Base-by-base conservation (phyloP, 2,797 vertebrate species). In the Lithobates sylvaticus region DNA sequence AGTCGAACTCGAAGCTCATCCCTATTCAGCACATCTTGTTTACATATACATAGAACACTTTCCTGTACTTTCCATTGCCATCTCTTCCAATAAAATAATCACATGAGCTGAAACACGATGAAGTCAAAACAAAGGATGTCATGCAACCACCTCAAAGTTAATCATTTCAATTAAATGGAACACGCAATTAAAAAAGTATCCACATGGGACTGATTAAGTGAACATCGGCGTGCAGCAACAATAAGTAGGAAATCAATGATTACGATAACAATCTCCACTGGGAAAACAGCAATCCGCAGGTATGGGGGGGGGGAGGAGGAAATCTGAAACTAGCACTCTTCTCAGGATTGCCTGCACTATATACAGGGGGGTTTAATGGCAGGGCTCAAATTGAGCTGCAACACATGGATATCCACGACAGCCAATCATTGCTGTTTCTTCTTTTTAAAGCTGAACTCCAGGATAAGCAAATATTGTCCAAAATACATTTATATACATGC, bases 111-210 rank as follows among this genome's bases (percentile, higher is more conserved):
- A 70, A 81, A 81, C 32, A 67, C 70, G 47, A 61, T 36, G 12
- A 39, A 74, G 71, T 44, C n/a, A 74, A 83, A 36, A 83, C 23
- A 73, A 83, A 54, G 13, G 26, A 72, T 44, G 78, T 67, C 65
- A 85, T 29, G 61, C 12, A 65, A 67, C 71, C 71, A 67, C 70
- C 70, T 85, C 71, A 73, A 80, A 85, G 67, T 75, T 85, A 85
- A 85, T 78, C 69, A 78, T 80, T 80, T 85, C 80, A 85, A 85
- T 85, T 73, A 85, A 79, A 68, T 26, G 77, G 84, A 85, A 85
- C 77, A 39, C 65, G 70, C 75, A 85, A 85, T 85, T 85, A 85
- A 79, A 85, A 64, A 85, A 64, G 69, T 32, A 75, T 78, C 44
- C 84, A 68, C 70, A 34, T 21, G 54, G 76, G 86, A 67, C 81